These are phyloP conservation scores for Montifringilla adamsi DNA, from an alignment of 2,113 vertebrate genomes.

Conservation along the genomic window DNA sequence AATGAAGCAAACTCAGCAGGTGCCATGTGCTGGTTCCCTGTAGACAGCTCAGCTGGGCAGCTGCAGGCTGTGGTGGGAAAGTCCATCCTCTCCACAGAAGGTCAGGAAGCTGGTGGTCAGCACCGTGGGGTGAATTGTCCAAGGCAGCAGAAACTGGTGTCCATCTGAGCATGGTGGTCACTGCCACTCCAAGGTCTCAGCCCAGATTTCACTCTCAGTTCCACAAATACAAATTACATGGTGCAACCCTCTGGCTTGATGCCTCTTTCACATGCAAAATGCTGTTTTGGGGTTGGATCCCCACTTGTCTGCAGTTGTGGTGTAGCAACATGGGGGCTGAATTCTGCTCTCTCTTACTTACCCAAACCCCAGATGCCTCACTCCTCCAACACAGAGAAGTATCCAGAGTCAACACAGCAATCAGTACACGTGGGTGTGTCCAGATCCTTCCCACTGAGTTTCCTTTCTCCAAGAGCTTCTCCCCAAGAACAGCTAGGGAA, in stretches of 20 bases:
- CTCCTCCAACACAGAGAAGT: not conserved
- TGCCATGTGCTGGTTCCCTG: not conserved
- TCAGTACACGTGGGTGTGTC: accelerated
- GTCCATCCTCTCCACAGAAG: not conserved
- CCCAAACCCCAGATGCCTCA: not conserved
- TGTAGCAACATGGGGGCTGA: accelerated
- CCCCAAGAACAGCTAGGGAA: not conserved
- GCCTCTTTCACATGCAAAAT: not conserved
- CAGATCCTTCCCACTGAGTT: not conserved
- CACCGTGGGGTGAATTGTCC: accelerated
- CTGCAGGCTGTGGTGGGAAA: not conserved
- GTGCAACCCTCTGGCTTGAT: not conserved
- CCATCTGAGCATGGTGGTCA: too few relatives aligned
- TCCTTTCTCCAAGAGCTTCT: not conserved
- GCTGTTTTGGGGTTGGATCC: not conserved
- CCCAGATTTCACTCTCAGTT: not conserved
- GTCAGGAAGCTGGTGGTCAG: not conserved
- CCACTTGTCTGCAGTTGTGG: not conserved
- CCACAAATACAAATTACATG: not conserved
- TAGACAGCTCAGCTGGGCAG: not conserved
- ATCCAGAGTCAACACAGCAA: not conserved
- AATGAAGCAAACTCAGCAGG: not conserved
- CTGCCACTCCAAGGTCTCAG: not conserved
- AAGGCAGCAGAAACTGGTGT: not conserved
- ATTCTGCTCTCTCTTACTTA: not conserved